Evolutionary conservation across 37 sponge, comb jelly and placozoan genomes (phyloP).

Genomic region (Ephydatia muelleri): DNA sequence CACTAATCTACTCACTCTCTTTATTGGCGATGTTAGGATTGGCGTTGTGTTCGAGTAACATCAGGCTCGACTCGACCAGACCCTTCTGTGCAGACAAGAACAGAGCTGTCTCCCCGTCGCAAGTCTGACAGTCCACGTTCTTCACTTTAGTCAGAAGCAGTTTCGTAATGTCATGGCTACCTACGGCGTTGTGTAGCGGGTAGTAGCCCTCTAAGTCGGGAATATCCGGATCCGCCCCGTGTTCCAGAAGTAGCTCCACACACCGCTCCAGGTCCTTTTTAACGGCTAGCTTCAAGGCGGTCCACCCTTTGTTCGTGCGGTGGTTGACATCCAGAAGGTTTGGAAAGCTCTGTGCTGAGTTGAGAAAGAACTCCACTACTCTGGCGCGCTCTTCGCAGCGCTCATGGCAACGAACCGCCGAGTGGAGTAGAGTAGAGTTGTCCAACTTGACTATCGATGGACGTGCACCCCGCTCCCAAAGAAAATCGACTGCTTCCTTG

Average conservation of each 20-base stretch:
- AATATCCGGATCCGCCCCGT: slow-evolving; percentile 67
- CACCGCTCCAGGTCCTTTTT: slow-evolving; percentile 58
- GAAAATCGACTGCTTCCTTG: slow-evolving; percentile 38
- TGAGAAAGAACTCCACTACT: slow-evolving; percentile 49
- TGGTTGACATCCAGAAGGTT: slow-evolving; percentile 44
- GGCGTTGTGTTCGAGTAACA: slow-evolving; percentile 59
- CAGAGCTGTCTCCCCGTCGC: slow-evolving; percentile 60
- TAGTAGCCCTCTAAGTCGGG: slow-evolving; percentile 59
- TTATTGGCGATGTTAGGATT: slow-evolving; percentile 72
- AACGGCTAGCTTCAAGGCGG: slow-evolving; percentile 78
- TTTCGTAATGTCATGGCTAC: slow-evolving; percentile 52
- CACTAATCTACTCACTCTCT: slow-evolving; percentile 26
- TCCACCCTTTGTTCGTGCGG: slow-evolving; percentile 66
- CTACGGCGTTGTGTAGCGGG: slow-evolving; percentile 70
- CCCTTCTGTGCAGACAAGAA: slow-evolving; percentile 49
- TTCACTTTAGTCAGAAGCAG: slow-evolving; percentile 26
- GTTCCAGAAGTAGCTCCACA: slow-evolving; percentile 65
- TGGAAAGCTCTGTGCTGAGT: not conserved
- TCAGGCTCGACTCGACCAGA: slow-evolving; percentile 32
- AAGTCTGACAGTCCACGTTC: slow-evolving; percentile 48
- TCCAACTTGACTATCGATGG: slow-evolving; percentile 34
- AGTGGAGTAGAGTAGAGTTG: slow-evolving; percentile 64
- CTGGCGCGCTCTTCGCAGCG: slow-evolving; percentile 28
- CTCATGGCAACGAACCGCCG: slow-evolving; percentile 46
- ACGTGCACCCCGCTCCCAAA: slow-evolving; percentile 64